Percentiles rank a stretch among this genome's conserved stretches.
Conservation (phyloP, 2,888 invertebrate species). For the Acrobasis repandana region DNA sequence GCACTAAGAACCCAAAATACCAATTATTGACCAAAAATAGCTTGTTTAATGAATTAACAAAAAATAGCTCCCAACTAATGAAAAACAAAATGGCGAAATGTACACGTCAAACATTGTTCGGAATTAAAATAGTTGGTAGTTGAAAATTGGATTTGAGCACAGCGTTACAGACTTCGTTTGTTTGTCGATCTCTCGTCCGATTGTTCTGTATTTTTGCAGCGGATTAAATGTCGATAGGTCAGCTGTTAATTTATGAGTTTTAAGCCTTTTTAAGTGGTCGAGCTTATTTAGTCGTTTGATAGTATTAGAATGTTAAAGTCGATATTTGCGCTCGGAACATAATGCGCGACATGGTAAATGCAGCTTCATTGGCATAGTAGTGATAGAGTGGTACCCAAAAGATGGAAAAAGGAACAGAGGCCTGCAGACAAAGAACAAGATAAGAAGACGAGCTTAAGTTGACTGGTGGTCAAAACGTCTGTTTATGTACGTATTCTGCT, state of each 20-base stretch:
- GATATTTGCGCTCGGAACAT: too few species aligned
- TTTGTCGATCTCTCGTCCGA: constrained; percentile 6
- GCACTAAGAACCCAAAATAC: too few species aligned
- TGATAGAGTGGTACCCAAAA: too few species aligned
- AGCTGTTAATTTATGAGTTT: not conserved
- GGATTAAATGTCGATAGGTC: not conserved
- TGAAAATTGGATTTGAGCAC: constrained; percentile 8
- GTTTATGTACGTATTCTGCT: too few species aligned
- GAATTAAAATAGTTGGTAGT: constrained; percentile 16
- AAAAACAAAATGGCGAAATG: not conserved
- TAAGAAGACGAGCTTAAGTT: too few species aligned
- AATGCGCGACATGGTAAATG: too few species aligned
- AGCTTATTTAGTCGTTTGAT: not conserved
- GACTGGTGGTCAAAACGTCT: too few species aligned
- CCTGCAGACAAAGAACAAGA: too few species aligned
- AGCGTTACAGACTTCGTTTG: constrained; percentile 13
- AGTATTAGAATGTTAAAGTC: too few species aligned
- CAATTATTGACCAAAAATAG: not conserved
- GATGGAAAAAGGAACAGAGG: too few species aligned
- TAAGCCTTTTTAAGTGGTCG: not conserved
- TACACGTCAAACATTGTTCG: not conserved
- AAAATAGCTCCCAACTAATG: not conserved
- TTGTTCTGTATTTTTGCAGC: constrained; percentile 2
- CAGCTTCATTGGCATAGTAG: too few species aligned
- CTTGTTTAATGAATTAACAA: not conserved